phyloP scores from a whole-genome alignment of 2,888 invertebrate genomes.

The Tortrix viridana region DNA sequence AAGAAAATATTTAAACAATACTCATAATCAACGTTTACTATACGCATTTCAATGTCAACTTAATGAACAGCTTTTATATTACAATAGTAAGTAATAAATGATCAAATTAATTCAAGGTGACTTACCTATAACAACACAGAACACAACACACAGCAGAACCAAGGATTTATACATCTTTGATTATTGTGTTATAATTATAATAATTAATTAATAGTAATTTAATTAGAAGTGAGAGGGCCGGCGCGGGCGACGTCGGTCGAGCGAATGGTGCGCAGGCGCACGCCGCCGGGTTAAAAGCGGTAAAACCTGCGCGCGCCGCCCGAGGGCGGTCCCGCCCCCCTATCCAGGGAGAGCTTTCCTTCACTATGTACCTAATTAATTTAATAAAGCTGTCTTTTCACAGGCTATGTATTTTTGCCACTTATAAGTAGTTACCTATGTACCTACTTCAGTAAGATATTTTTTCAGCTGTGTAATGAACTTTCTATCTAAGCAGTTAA shows the following conservation, averaged over 20 bases:
- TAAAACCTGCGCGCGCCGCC: slow-evolving; percentile 55
- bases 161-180: slow-evolving; percentile 69
- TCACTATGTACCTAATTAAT: neutral
- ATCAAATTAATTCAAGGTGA: slow-evolving; percentile 40
- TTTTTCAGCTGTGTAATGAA: too few relatives aligned
- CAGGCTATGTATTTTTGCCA: too few relatives aligned
- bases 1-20: too few relatives aligned
- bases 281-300: slow-evolving; percentile 71
- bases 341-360: slow-evolving; percentile 24
- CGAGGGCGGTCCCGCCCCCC: slow-evolving; percentile 42
- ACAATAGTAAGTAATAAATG: slow-evolving; percentile 27
- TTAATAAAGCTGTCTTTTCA: too few relatives aligned
- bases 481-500: too few relatives aligned
- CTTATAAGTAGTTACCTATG: too few relatives aligned
- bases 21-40: too few relatives aligned
- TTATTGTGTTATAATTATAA: slow-evolving; percentile 19
- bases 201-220: slow-evolving; percentile 38
- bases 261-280: slow-evolving; percentile 71
- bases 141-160: slow-evolving; percentile 67
- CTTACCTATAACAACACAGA: slow-evolving; percentile 73
- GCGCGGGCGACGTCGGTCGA: slow-evolving; percentile 61
- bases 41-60: neutral
- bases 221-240: slow-evolving; percentile 47
- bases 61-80: neutral
- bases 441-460: too few relatives aligned